Evolutionary conservation across 2,797 vertebrate species (phyloP).

Genomic region (Micromesistius poutassou): DNA sequence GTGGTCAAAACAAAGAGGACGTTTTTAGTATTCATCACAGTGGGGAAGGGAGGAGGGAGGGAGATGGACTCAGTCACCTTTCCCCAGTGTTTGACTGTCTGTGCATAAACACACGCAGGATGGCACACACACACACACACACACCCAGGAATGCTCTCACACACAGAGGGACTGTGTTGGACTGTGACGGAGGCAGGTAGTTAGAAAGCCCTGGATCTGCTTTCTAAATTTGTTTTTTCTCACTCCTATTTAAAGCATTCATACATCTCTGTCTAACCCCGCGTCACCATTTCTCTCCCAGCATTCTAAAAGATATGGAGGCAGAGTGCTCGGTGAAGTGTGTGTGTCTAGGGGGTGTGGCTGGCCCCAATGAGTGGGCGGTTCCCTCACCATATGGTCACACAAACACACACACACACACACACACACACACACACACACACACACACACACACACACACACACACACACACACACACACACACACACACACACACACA

Average conservation of each 20-base stretch:
- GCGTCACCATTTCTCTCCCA: background rate
- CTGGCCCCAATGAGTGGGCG: background rate
- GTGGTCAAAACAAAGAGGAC: background rate
- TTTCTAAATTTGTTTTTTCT: background rate
- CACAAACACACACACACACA: too few relatives aligned
- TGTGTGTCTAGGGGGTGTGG: background rate
- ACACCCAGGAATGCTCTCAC: background rate
- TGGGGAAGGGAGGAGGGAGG: background rate
- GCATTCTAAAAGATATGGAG: background rate
- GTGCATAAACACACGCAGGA: background rate
- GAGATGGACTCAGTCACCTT: background rate
- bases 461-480: too few relatives aligned
- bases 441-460: too few relatives aligned
- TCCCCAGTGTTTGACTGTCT: background rate
- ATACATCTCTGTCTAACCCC: background rate
- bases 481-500: background rate
- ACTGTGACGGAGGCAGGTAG: background rate
- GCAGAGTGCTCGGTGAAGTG: background rate
- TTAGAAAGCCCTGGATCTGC: background rate
- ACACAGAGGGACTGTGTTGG: background rate
- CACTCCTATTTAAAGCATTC: background rate
- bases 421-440: too few relatives aligned
- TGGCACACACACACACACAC: background rate
- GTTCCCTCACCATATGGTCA: background rate
- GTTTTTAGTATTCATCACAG: background rate